phyloP scores from a whole-genome alignment of 2,888 invertebrate species.

The Drosophila paramelanica region DNA sequence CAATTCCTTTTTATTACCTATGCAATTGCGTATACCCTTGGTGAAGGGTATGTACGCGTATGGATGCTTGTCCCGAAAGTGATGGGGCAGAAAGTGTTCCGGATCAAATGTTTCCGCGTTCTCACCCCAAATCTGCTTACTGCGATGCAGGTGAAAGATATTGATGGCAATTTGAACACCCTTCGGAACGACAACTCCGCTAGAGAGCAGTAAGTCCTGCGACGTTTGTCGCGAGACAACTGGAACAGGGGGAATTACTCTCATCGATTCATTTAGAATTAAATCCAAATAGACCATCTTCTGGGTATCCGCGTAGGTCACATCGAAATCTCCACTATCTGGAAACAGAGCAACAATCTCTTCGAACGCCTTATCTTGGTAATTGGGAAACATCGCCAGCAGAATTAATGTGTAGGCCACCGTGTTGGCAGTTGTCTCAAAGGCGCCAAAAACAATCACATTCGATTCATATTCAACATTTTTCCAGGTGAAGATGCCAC shows the following conservation, averaged over 20 bases:
- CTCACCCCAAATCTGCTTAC: conserved; percentile 81
- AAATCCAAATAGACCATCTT: conserved; percentile 82
- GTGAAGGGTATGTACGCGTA: conserved; percentile 83
- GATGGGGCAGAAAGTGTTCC: conserved; percentile 82
- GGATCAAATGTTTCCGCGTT: conserved; percentile 83
- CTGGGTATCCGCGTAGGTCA: conserved; percentile 75
- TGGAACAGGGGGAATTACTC: conserved; percentile 82
- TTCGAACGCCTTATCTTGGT: conserved; percentile 79
- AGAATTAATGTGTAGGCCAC: conserved; percentile 73
- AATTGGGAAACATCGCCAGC: conserved; percentile 81
- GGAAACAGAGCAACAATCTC: conserved; percentile 77
- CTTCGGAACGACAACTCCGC: conserved; percentile 77
- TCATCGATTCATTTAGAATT: conserved; percentile 82
- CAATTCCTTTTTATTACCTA: conserved; percentile 60
- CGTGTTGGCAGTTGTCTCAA: conserved; percentile 83
- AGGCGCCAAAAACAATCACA: conserved; percentile 82
- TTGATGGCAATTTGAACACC: conserved; percentile 81
- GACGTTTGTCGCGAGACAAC: conserved; percentile 75
- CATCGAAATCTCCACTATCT: conserved; percentile 62
- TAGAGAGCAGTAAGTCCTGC: conserved; percentile 71
- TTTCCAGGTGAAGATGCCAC: conserved; percentile 70
- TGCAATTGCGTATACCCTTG: conserved; percentile 83
- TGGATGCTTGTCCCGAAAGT: conserved; percentile 80
- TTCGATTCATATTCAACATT: conserved; percentile 82
- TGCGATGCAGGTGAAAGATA: conserved; percentile 83